Conservation (phyloP, 2,888 invertebrate genomes). For the Cheilosia urbana region DNA sequence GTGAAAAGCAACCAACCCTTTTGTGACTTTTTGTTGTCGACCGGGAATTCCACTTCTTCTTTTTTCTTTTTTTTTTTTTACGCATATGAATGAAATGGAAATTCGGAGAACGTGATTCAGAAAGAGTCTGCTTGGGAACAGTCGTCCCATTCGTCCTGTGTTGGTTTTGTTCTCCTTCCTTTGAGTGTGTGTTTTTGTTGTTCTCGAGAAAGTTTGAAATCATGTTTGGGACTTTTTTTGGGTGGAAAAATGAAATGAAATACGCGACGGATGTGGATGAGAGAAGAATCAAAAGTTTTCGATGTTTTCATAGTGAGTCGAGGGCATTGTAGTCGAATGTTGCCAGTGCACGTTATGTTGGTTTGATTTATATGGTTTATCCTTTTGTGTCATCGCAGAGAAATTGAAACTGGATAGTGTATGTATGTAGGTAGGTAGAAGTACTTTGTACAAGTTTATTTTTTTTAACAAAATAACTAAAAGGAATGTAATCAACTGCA, state of each 20-base stretch:
- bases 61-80: neutral
- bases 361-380: conserved; percentile 64
- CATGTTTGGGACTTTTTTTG: conserved; percentile 10
- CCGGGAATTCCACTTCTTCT: conserved; percentile 22
- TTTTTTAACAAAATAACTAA: conserved; percentile 5
- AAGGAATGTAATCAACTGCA: conserved; percentile 1
- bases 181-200: conserved; percentile 35
- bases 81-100: conserved; percentile 65
- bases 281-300: conserved; percentile 57
- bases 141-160: conserved; percentile 25
- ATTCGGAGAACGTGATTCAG: conserved; percentile 57
- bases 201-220: conserved; percentile 35
- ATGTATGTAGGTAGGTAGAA: no score
- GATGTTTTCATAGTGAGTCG: conserved; percentile 37
- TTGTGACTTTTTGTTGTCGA: conserved; percentile 43
- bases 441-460: conserved; percentile 26
- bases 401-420: conserved; percentile 48
- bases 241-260: conserved; percentile 23
- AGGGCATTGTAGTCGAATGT: conserved; percentile 16
- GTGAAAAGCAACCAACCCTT: conserved; percentile 39
- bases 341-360: conserved; percentile 43
- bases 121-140: conserved; percentile 31
- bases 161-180: conserved; percentile 14
- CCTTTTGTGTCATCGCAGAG: conserved; percentile 58
- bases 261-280: conserved; percentile 48